Percentiles rank a stretch among this genome's conserved stretches.
These are phyloP conservation scores for Lacanobia wlatinum DNA, from an alignment of 2,888 invertebrate genomes.

Conservation along the genomic window DNA sequence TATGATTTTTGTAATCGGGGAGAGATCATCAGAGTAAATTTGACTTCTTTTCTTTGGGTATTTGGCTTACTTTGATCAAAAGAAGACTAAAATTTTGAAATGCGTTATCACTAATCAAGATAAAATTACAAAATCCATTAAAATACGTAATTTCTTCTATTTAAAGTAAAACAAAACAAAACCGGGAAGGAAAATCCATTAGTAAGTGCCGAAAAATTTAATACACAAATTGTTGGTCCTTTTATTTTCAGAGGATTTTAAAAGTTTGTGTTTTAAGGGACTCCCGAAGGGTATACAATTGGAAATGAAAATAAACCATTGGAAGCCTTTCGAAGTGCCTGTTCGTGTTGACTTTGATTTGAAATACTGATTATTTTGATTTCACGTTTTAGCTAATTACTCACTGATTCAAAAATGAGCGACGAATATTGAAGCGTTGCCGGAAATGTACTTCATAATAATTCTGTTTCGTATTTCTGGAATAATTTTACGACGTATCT, in stretches of 20 bases:
- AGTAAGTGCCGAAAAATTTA: conserved; percentile 33
- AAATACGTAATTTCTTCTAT: conserved; percentile 44
- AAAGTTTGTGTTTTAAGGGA: conserved; percentile 33
- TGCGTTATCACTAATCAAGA: conserved; percentile 17
- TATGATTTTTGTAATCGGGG: too few species aligned
- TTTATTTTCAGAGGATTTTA: conserved; percentile 46
- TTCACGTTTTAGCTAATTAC: conserved; percentile 41
- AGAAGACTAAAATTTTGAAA: conserved; percentile 4
- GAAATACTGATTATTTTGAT: conserved; percentile 33
- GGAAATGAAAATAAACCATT: conserved; percentile 47
- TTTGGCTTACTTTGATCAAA: too few species aligned
- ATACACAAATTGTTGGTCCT: conserved; percentile 43
- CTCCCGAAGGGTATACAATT: conserved; percentile 4
- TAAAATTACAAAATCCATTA: conserved; percentile 22
- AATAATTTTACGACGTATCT: neutral
- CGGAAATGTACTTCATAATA: neutral
- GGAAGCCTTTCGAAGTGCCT: conserved; percentile 32
- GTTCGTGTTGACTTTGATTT: conserved; percentile 36
- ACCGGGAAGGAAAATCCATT: conserved; percentile 39
- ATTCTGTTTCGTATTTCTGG: neutral
- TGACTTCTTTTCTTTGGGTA: too few species aligned
- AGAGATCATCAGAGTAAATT: too few species aligned
- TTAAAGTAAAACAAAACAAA: conserved; percentile 30
- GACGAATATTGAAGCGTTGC: conserved; percentile 4
- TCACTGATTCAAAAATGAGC: conserved; percentile 39